phyloP scores from a whole-genome alignment of 2,888 invertebrate genomes.

The Blastobasis lacticolella region DNA sequence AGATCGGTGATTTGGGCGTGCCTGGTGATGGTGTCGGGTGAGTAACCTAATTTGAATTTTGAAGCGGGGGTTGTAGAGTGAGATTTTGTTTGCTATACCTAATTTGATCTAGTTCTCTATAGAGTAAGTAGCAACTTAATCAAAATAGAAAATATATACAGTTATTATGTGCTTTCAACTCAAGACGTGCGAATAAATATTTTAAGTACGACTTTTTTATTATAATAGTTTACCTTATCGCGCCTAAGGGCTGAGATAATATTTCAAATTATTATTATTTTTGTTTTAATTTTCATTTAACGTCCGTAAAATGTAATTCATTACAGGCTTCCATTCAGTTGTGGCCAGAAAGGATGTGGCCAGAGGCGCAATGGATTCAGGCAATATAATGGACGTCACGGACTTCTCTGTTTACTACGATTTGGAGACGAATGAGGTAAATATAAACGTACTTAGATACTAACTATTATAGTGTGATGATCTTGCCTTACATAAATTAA shows the following conservation, averaged over 20 bases:
- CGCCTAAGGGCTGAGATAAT: too few species aligned
- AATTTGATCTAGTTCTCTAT: not conserved
- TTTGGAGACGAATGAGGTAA: conserved; percentile 58
- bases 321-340: conserved; percentile 2
- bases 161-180: too few species aligned
- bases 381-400: conserved; percentile 56
- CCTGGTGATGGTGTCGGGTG: conserved; percentile 33
- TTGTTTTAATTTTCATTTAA: too few species aligned
- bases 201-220: too few species aligned
- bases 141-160: not conserved
- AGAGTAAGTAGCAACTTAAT: not conserved
- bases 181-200: too few species aligned
- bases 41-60: conserved; percentile 18
- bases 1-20: conserved; percentile 32
- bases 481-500: too few species aligned
- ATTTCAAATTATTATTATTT: too few species aligned
- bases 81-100: not conserved
- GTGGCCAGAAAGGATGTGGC: not conserved
- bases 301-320: too few species aligned
- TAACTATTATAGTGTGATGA: not conserved
- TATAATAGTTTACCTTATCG: too few species aligned
- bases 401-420: conserved; percentile 68
- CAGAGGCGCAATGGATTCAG: conserved; percentile 19
- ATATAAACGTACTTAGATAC: conserved; percentile 25
- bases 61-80: not conserved